Evolutionary conservation across 1,140 invertebrate species (phyloP).

Genomic region (Aleiodes sp.): DNA sequence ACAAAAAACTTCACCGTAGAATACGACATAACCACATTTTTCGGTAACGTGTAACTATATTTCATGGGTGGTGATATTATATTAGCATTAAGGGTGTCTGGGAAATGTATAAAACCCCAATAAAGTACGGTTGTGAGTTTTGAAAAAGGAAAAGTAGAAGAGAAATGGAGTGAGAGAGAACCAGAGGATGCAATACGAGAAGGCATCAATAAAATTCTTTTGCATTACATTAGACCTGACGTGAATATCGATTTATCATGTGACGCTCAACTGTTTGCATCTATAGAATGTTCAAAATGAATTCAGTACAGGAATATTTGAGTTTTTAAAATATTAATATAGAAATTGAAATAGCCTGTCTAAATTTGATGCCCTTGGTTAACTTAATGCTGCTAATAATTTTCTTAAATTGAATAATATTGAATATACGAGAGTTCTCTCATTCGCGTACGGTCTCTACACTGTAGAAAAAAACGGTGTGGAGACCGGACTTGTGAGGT

Average conservation of each 20-base stretch:
- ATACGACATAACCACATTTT: background rate
- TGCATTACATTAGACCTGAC: constrained; percentile 35
- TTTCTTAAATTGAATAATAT: no score
- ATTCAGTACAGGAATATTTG: background rate
- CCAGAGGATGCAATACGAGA: background rate
- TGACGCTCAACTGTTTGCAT: background rate
- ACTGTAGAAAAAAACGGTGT: no score
- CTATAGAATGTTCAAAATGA: background rate
- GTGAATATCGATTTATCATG: constrained; percentile 29
- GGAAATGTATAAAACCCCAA: constrained; percentile 25
- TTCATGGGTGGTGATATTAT: constrained; percentile 37
- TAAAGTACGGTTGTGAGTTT: constrained; percentile 15
- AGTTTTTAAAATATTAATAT: no score
- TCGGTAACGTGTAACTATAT: constrained; percentile 28
- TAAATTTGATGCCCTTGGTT: no score
- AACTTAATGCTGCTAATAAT: no score
- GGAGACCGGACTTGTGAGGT: no score
- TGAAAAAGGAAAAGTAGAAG: constrained; percentile 11
- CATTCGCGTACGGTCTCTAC: no score
- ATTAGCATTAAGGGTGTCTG: constrained; percentile 35
- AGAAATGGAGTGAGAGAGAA: constrained; percentile 16
- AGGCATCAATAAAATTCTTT: constrained; percentile 35
- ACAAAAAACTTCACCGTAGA: constrained; percentile 23
- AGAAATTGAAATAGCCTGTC: no score
- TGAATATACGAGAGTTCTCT: no score